Evolutionary conservation across 2,888 invertebrate genomes (phyloP), one percentile per base, ranked within the genome.

Genomic region (Rotaria socialis): DNA sequence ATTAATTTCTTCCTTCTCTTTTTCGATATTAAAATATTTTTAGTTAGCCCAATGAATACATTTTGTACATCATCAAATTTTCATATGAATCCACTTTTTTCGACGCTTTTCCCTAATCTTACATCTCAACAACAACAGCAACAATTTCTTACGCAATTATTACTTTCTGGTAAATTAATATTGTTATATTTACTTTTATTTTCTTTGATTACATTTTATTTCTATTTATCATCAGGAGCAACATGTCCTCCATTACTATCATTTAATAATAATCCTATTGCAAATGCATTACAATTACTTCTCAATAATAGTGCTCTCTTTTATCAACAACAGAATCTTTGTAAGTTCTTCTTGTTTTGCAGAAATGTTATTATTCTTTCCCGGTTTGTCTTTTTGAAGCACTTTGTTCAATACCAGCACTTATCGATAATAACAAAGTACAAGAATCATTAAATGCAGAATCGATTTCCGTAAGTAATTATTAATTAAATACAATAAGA

Each of bases 211-310:
- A 67, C 1, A 60, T 35, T 67, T 67, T 27, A 67, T 67, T 67
- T 67, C 14, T 35, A 67, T 67, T 6, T 41, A 35, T 60, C 27
- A 35, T 19, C n/a, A 67, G 67, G 67, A 67, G 67, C 67, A 35
- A 67, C 67, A 19, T 67, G 67, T 35, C 67, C 67, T 19, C 67
- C 67, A 35, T 67, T 67, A 67, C 16, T 67, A 67, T 67, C 67
- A 67, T 67, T 35, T 41, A 67, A 35, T 67, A 67, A 67, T 67
- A 67, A 67, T 67, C 67, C 67, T 35, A 35, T 67, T 67, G 35
- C 67, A 35, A 67, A 67, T 67, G 67, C 67, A 67, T 67, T 67
- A 67, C 67, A 67, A 67, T 19, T 67, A 67, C 67, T 67, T 67
- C 67, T 67, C 67, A 67, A 67, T 67, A 67, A 67, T 67, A 67